Percentiles rank a stretch among this genome's conserved stretches.
Evolutionary conservation across 2,797 vertebrate species (phyloP).

Genomic region (Atherinosoma microstoma): DNA sequence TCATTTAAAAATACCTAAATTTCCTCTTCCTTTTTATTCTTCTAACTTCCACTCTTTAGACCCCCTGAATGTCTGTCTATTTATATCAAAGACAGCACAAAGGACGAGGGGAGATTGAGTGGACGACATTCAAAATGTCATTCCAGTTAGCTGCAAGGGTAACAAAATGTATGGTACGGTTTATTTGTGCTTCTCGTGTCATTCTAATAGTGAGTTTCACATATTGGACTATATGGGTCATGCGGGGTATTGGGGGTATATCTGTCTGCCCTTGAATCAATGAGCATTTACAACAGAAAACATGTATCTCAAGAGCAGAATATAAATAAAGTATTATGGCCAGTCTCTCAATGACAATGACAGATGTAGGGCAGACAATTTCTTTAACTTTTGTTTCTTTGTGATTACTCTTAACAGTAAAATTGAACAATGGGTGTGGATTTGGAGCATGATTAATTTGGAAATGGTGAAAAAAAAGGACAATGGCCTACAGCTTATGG

Average conservation of each 20-base stretch:
- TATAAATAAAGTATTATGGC: slow-evolving; percentile 87
- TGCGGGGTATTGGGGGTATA: slow-evolving; percentile 77
- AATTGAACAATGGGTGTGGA: slow-evolving; percentile 75
- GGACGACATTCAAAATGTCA: slow-evolving; percentile 76
- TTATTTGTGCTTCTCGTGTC: slow-evolving; percentile 78
- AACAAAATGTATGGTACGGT: slow-evolving; percentile 58
- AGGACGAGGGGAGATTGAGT: slow-evolving; percentile 66
- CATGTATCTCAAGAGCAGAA: slow-evolving; percentile 79
- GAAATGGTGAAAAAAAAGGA: slow-evolving; percentile 48
- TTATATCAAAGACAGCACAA: slow-evolving; percentile 76
- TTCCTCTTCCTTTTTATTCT: slow-evolving; percentile 84
- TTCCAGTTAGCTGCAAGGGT: slow-evolving; percentile 62
- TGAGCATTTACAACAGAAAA: slow-evolving; percentile 84
- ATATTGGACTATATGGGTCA: slow-evolving; percentile 85
- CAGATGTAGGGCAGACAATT: slow-evolving; percentile 86
- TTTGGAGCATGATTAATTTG: slow-evolving; percentile 80
- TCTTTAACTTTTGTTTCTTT: slow-evolving; percentile 83
- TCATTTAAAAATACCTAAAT: slow-evolving; percentile 99
- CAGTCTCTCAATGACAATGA: slow-evolving; percentile 84
- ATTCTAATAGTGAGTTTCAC: slow-evolving; percentile 78
- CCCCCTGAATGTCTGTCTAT: slow-evolving; percentile 74
- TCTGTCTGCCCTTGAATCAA: slow-evolving; percentile 87
- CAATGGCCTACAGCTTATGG: slow-evolving; percentile 59
- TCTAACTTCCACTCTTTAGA: slow-evolving; percentile 74
- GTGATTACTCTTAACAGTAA: slow-evolving; percentile 74